These are phyloP conservation scores for Xiphias gladius DNA, from an alignment of 2,113 vertebrate species.

Conservation along the genomic window DNA sequence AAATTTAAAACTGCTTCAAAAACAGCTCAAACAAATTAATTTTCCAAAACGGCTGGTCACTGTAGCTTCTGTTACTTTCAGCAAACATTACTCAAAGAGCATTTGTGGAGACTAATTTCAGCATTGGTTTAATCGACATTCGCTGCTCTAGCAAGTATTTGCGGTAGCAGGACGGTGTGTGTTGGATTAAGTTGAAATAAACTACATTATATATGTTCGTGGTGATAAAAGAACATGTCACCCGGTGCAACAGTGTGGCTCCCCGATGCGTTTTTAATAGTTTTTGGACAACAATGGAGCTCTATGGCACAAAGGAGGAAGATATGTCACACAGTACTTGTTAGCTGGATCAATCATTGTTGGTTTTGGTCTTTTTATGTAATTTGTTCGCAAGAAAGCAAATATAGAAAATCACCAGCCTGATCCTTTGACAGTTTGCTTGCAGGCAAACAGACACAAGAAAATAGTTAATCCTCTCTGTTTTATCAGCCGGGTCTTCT, in stretches of 20 bases:
- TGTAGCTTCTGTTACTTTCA: not conserved
- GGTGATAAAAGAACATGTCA: not conserved
- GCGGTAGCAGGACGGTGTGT: not conserved
- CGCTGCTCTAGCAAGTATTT: not conserved
- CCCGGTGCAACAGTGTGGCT: not conserved
- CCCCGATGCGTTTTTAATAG: not conserved
- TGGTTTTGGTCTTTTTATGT: not conserved
- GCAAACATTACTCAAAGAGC: not conserved
- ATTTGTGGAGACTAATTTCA: not conserved
- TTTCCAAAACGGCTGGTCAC: not conserved
- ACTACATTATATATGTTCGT: not conserved
- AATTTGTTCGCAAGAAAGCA: not conserved
- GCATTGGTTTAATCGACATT: not conserved
- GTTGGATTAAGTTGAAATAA: not conserved
- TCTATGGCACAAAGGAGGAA: not conserved
- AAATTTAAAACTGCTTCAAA: not conserved
- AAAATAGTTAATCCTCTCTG: not conserved
- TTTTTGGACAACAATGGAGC: not conserved
- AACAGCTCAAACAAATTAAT: not conserved
- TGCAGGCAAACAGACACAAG: not conserved
- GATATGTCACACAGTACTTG: not conserved
- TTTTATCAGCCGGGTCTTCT: not conserved
- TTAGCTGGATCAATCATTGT: not conserved
- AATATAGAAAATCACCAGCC: not conserved
- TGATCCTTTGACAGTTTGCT: not conserved